Evolutionary conservation across 2,888 invertebrate genomes (phyloP).

Genomic region (Eustalomyia histrio): DNA sequence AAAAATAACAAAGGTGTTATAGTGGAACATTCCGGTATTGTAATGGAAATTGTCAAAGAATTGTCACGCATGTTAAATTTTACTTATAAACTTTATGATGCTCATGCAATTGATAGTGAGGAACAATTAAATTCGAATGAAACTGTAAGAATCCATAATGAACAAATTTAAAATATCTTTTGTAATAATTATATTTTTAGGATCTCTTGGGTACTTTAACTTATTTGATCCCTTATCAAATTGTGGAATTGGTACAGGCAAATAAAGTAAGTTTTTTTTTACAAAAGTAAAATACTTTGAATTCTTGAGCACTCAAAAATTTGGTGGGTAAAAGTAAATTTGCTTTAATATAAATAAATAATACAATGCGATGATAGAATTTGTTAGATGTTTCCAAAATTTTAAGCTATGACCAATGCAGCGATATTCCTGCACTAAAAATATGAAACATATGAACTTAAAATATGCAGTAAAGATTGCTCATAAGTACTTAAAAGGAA

Average conservation of each 20-base stretch:
- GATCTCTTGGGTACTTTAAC: conserved; percentile 75
- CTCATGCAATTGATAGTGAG: conserved; percentile 58
- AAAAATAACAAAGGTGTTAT: conserved; percentile 80
- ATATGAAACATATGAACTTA: no score
- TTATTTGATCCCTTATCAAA: conserved; percentile 72
- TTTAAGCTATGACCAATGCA: no score
- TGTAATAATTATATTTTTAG: conserved; percentile 55
- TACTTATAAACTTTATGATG: conserved; percentile 80
- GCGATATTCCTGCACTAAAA: no score
- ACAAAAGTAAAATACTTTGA: background rate
- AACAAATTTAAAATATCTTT: background rate
- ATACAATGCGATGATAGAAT: no score
- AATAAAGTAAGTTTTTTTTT: conserved; percentile 68
- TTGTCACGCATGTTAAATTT: conserved; percentile 89
- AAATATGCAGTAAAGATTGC: no score
- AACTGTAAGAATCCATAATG: conserved; percentile 68
- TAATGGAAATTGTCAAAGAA: conserved; percentile 89
- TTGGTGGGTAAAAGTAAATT: no score
- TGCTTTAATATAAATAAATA: no score
- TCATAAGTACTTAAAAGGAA: no score
- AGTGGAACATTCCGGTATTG: conserved; percentile 84
- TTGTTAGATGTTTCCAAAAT: no score
- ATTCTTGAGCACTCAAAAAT: no score
- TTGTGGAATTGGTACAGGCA: conserved; percentile 72
- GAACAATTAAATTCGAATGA: conserved; percentile 67